These are phyloP conservation scores for Leuciscus idus DNA, from an alignment of 2,113 vertebrate species.

Conservation along the genomic window DNA sequence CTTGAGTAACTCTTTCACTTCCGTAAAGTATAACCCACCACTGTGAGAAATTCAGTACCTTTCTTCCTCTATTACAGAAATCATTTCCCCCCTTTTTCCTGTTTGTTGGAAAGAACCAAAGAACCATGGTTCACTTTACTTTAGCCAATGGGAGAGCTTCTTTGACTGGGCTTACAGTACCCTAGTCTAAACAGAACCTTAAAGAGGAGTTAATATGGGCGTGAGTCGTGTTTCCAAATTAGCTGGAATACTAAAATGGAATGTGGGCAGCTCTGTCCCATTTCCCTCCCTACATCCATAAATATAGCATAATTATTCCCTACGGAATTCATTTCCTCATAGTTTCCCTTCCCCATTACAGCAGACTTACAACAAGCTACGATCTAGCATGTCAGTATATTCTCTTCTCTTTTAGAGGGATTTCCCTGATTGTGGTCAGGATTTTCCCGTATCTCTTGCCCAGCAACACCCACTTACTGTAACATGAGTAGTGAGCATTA, in stretches of 20 bases:
- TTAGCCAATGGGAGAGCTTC: background rate
- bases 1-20: background rate
- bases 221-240: constrained; percentile 44
- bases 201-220: background rate
- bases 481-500: background rate
- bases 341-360: background rate
- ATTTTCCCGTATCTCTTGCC: background rate
- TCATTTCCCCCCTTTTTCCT: background rate
- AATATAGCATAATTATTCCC: background rate
- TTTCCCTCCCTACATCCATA: too few species aligned
- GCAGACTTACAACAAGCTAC: background rate
- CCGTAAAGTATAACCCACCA: background rate
- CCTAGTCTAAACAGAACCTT: background rate
- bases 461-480: background rate
- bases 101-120: background rate
- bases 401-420: background rate
- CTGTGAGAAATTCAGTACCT: background rate
- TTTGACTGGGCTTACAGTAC: background rate
- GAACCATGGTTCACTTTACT: background rate
- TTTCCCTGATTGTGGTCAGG: background rate
- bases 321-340: background rate
- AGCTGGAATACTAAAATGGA: background rate
- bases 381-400: background rate
- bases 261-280: background rate
- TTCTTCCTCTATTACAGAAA: background rate